phyloP scores from a whole-genome alignment of 2,113 vertebrate species.

The Rallus limicola region DNA sequence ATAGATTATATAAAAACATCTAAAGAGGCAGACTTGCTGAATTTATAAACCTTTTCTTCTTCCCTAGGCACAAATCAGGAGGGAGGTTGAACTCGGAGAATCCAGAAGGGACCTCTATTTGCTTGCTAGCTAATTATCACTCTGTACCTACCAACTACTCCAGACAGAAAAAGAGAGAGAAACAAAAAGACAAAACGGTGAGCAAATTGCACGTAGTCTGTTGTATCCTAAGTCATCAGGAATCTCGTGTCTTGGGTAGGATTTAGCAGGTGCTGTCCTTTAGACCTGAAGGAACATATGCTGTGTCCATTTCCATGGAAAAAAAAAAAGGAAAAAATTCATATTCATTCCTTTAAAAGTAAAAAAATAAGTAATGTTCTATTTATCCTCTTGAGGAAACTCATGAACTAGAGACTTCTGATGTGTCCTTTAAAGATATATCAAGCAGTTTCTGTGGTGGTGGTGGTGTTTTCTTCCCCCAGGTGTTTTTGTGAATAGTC shows the following conservation, averaged over 20 bases:
- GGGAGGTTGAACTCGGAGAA: conserved; percentile 55
- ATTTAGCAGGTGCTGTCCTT: background rate
- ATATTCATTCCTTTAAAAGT: conserved; percentile 58
- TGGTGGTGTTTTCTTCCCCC: background rate
- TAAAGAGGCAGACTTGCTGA: conserved; percentile 44
- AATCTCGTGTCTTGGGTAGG: conserved; percentile 27
- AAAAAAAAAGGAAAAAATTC: background rate
- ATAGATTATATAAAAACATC: conserved; percentile 56
- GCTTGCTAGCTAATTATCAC: conserved; percentile 70
- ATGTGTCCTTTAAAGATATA: conserved; percentile 2
- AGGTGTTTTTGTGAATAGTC: background rate
- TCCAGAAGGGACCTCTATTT: conserved; percentile 70
- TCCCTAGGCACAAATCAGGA: conserved; percentile 20
- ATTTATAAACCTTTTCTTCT: conserved; percentile 16
- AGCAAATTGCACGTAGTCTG: conserved; percentile 63
- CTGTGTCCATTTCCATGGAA: background rate
- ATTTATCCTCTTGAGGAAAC: conserved; percentile 30
- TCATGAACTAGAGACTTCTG: background rate
- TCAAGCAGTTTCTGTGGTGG: background rate
- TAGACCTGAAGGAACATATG: background rate
- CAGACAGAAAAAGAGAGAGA: conserved; percentile 16
- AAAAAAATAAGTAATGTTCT: conserved; percentile 64
- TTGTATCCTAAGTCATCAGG: conserved; percentile 16
- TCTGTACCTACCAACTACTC: conserved; percentile 63
- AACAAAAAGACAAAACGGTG: background rate